phyloP scores from a whole-genome alignment of 2,113 vertebrate genomes.

The Petrocephalus microphthalmus region DNA sequence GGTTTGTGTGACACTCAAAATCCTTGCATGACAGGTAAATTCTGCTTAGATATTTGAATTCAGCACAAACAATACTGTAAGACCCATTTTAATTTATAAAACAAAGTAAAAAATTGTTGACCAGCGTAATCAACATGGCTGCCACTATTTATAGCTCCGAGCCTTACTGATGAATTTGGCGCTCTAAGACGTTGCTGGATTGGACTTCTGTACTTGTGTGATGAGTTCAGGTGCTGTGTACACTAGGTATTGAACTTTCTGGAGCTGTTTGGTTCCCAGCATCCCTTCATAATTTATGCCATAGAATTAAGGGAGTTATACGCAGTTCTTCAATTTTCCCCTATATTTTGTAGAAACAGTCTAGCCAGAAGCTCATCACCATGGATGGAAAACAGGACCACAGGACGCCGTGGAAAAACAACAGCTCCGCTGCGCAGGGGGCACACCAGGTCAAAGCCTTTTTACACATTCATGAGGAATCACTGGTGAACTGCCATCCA shows the following conservation, averaged over 20 bases:
- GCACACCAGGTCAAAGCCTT: slow-evolving; percentile 14
- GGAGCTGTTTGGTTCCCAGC: not conserved
- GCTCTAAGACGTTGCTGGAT: not conserved
- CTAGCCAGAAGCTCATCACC: not conserved
- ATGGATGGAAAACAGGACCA: not conserved
- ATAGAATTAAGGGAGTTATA: not conserved
- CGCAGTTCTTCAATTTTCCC: not conserved
- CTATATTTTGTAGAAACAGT: not conserved
- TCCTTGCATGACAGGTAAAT: too few relatives aligned
- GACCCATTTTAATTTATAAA: too few relatives aligned
- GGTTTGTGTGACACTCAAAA: too few relatives aligned
- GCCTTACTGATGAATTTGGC: not conserved
- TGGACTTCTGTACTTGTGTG: not conserved
- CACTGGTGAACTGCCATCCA: slow-evolving; percentile 45
- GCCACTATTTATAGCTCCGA: not conserved
- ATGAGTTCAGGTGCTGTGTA: not conserved
- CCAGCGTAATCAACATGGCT: too few relatives aligned
- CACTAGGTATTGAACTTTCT: not conserved
- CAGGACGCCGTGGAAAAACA: not conserved
- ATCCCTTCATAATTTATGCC: not conserved
- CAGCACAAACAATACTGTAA: too few relatives aligned
- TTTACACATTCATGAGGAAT: slow-evolving; percentile 58
- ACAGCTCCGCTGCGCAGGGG: not conserved
- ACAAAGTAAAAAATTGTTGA: too few relatives aligned
- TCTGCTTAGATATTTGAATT: too few relatives aligned